Evolutionary conservation across 2,113 vertebrate genomes (phyloP).

Genomic region (Clarias macrocephalus): DNA sequence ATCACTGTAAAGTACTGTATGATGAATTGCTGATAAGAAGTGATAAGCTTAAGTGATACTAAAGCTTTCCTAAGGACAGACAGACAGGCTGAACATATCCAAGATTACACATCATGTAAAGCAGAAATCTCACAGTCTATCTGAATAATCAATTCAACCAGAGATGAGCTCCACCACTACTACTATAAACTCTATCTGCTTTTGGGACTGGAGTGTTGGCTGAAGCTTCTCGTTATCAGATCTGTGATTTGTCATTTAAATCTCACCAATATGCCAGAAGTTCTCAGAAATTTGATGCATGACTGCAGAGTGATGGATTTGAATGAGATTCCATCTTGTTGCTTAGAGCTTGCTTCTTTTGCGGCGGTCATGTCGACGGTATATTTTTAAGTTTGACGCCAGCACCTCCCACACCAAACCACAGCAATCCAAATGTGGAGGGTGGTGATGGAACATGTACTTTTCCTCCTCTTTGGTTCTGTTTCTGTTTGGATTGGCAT

Average conservation of each 20-base stretch:
- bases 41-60: not conserved
- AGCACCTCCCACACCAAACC: slow-evolving; percentile 36
- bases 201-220: not conserved
- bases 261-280: not conserved
- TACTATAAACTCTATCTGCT: not conserved
- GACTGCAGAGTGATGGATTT: not conserved
- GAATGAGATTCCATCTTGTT: not conserved
- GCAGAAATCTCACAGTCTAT: not conserved
- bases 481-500: not conserved
- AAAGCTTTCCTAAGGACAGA: not conserved
- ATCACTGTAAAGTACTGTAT: not conserved
- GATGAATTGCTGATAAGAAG: not conserved
- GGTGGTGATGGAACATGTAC: slow-evolving; percentile 9
- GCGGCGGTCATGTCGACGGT: not conserved
- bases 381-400: slow-evolving; percentile 30
- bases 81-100: too few species aligned
- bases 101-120: not conserved
- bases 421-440: slow-evolving; percentile 30
- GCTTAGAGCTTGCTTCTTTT: not conserved
- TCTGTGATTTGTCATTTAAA: not conserved
- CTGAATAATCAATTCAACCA: not conserved
- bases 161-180: not conserved
- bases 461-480: not conserved
- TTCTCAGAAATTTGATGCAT: not conserved
- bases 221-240: not conserved